phyloP scores from a whole-genome alignment of 2,113 vertebrate genomes.

The Corvus moneduloides region DNA sequence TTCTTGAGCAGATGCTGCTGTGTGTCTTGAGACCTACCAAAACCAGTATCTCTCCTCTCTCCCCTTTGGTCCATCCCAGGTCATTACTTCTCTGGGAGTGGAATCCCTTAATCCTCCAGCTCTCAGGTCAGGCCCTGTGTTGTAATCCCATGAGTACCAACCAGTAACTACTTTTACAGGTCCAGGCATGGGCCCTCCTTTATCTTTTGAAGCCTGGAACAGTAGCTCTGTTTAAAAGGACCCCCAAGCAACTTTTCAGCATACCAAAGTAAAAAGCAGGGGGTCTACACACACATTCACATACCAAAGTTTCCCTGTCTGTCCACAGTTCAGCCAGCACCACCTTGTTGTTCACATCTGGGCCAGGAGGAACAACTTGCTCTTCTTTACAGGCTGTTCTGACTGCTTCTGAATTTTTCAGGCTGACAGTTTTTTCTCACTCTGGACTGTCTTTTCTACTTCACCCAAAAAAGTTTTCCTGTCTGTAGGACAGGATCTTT shows the following conservation, averaged over 20 bases:
- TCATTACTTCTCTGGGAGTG: not conserved
- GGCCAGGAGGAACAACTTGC: not conserved
- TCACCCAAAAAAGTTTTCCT: not conserved
- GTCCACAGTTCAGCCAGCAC: not conserved
- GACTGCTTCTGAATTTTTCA: not conserved
- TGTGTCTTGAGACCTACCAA: not conserved
- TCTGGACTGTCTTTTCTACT: not conserved
- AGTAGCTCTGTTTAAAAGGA: slow-evolving; percentile 2
- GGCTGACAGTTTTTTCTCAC: not conserved
- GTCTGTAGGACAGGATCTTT: not conserved
- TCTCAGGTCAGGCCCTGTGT: not conserved
- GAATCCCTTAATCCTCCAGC: not conserved
- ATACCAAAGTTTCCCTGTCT: not conserved
- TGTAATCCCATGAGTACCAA: not conserved
- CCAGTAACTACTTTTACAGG: not conserved
- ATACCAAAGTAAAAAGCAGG: slow-evolving; percentile 13
- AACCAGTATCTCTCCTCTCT: not conserved
- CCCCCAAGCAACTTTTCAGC: slow-evolving; percentile 34
- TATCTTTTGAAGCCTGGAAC: not conserved
- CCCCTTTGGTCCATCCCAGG: not conserved
- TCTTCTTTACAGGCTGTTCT: not conserved
- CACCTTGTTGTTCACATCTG: not conserved
- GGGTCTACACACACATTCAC: not conserved
- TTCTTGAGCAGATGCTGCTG: not conserved
- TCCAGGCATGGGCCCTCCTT: not conserved